Evolutionary conservation across 2,888 invertebrate genomes (phyloP).

Genomic region (Theretra japonica): DNA sequence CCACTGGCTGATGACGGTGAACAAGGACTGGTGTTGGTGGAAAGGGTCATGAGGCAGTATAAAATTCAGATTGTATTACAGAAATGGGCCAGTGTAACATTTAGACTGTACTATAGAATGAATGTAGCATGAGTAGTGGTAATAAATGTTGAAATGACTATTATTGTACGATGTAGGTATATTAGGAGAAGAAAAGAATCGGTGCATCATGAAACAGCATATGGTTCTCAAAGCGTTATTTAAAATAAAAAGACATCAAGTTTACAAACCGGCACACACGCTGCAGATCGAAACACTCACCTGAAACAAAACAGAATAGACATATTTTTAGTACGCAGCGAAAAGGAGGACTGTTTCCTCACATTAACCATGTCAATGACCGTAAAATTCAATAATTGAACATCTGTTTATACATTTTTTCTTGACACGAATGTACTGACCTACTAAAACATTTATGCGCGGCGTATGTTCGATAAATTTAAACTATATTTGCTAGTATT

Average conservation of each 20-base stretch:
- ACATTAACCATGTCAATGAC: conserved; percentile 58
- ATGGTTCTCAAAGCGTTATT: background rate
- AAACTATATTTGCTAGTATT: background rate
- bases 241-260: conserved; percentile 19
- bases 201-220: background rate
- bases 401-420: conserved; percentile 66
- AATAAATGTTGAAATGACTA: too few species aligned
- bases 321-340: conserved; percentile 43
- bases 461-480: conserved; percentile 29
- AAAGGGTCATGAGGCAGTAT: background rate
- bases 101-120: too few species aligned
- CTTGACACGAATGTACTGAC: conserved; percentile 53
- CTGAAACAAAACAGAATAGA: conserved; percentile 65
- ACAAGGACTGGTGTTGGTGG: background rate
- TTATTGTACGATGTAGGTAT: background rate
- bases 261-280: conserved; percentile 42
- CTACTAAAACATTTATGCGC: conserved; percentile 54
- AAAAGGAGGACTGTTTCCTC: conserved; percentile 49
- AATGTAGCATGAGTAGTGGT: too few species aligned
- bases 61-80: background rate
- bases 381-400: conserved; percentile 55
- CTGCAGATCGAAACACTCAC: conserved; percentile 59
- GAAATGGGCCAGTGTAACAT: background rate
- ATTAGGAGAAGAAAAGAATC: background rate
- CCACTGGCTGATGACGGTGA: background rate